These are phyloP conservation scores for Elymnias hypermnestra DNA, from an alignment of 1,140 invertebrate species.

Conservation along the genomic window DNA sequence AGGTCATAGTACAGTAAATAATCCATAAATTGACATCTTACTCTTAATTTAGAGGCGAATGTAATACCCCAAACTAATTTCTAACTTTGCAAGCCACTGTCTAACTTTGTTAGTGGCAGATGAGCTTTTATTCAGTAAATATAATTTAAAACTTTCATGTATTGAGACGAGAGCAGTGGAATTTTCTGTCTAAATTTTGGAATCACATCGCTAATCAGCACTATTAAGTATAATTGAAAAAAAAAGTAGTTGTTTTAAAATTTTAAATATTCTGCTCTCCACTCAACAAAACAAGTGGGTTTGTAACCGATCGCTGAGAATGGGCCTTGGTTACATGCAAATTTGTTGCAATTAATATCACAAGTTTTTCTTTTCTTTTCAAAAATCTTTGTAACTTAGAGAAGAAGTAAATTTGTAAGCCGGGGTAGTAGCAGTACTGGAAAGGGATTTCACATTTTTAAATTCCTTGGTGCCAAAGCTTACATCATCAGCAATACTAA, in stretches of 20 bases:
- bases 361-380: constrained; percentile 41
- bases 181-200: constrained; percentile 38
- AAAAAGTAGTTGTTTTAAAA: constrained; percentile 46
- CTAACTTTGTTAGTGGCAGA: constrained; percentile 35
- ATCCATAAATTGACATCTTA: too few relatives aligned
- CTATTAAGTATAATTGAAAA: constrained; percentile 33
- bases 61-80: constrained; percentile 30
- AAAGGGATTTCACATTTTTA: constrained; percentile 58
- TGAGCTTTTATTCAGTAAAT: constrained; percentile 47
- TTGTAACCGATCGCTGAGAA: constrained; percentile 60
- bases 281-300: constrained; percentile 54
- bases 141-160: constrained; percentile 41
- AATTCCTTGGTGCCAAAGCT: constrained; percentile 31
- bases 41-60: constrained; percentile 10
- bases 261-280: constrained; percentile 47
- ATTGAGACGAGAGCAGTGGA: constrained; percentile 49
- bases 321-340: constrained; percentile 70
- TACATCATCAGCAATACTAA: neutral
- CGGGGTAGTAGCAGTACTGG: constrained; percentile 58
- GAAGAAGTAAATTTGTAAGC: constrained; percentile 49
- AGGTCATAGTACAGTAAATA: constrained; percentile 1
- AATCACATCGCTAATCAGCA: constrained; percentile 61
- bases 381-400: constrained; percentile 52
- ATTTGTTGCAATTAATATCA: constrained; percentile 54
- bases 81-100: constrained; percentile 36